Evolutionary conservation across 2,113 vertebrate genomes (phyloP).

Genomic region (Xiphophorus couchianus): DNA sequence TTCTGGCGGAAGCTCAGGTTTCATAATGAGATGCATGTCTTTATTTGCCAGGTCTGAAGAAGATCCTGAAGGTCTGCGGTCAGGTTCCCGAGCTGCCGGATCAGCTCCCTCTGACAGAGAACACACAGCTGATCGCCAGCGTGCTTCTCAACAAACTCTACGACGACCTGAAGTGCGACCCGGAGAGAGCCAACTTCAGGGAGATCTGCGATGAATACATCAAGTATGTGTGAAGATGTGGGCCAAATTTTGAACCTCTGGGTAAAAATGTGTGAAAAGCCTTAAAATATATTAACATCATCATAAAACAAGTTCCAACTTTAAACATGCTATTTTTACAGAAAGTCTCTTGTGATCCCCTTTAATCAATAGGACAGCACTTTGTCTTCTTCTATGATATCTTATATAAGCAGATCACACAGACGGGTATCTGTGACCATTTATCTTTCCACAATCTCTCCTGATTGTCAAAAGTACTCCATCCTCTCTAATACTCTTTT

Average conservation of each 20-base stretch:
- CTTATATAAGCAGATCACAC: no score
- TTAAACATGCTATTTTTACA: no score
- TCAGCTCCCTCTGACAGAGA: conserved; percentile 91
- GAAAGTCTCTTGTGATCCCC: no score
- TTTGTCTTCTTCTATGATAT: no score
- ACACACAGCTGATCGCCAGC: conserved; percentile 93
- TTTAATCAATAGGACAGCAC: no score
- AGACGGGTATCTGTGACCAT: not conserved
- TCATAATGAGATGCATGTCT: not conserved
- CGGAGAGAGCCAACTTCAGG: conserved; percentile 89
- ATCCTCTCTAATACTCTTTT: no score
- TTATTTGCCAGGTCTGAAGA: conserved; percentile 86
- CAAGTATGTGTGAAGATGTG: conserved; percentile 81
- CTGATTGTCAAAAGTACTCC: not conserved
- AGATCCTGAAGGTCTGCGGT: conserved; percentile 94
- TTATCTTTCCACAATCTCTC: not conserved
- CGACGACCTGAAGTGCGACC: conserved; percentile 91
- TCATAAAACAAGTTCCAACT: not conserved
- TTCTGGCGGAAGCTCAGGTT: not conserved
- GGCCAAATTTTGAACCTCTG: not conserved
- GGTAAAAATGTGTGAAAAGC: no score
- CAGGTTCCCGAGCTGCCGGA: conserved; percentile 91
- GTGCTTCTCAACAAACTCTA: conserved; percentile 93
- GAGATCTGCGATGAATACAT: conserved; percentile 92
- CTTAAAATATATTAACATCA: no score